Base-by-base conservation (phyloP, 2,113 vertebrate species). In the Noturus placidus region DNA sequence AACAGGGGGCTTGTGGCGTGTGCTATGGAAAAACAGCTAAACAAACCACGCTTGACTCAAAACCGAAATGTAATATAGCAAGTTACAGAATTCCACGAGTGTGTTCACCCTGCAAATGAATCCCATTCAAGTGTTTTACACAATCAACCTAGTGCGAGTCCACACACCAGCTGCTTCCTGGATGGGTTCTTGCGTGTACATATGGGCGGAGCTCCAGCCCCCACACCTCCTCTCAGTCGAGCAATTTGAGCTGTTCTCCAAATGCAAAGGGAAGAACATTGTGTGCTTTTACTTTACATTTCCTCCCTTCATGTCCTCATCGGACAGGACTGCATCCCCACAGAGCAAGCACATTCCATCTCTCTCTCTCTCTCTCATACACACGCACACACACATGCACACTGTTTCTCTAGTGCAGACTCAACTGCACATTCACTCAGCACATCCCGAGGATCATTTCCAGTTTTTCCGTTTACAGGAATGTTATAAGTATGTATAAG, bases 231-330 rank as follows among this genome's bases (percentile, higher is more conserved):
- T 83, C 82, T 69, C 90, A 88, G 81, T 91, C 25, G 9, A 52
- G 82, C 87, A 84, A 82, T 87, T 89, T 89, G 88, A 89, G 81
- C 89, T 86, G 77, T 92, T 93, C 83, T 78, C 80, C 15, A 81
- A 94, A 91, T 61, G 86, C 89, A 87, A 87, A 91, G 93, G 90
- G 89, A 85, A 91, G 93, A 94, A 94, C 94, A 93, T 90, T 91
- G 87, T 93, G 93, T 94, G 91, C 93, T 65, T 91, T 92, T 95
- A 94, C 88, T 91, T 92, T 91, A 92, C 89, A 91, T 91, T 91
- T 92, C 72, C 87, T 87, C 90, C 88, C 86, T 83, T 81, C 87
- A 88, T 86, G 89, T 91, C 89, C 86, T 88, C 87, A 90, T 88
- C 90, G 89, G 79, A 76, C 88, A 70, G 80, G 87, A 90, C 78